These are phyloP conservation scores for Drosophila elegans DNA, from an alignment of 1,140 invertebrate genomes.

Conservation along the genomic window DNA sequence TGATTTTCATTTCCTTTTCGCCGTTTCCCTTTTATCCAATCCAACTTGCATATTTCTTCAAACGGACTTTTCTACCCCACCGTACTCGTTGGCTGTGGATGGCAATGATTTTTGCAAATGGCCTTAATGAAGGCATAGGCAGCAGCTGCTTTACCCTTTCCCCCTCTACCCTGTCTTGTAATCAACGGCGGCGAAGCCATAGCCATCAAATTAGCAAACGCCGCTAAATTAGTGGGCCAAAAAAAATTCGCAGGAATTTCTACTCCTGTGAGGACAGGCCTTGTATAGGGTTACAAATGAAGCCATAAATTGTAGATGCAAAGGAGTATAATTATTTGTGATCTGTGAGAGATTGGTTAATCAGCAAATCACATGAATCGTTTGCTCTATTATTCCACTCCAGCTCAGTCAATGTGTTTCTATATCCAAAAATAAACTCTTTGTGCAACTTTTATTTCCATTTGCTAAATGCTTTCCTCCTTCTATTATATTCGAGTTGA, in stretches of 20 bases:
- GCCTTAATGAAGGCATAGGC: constrained; percentile 66
- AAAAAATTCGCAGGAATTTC: constrained; percentile 14
- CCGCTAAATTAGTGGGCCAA: constrained; percentile 44
- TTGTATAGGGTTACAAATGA: constrained; percentile 50
- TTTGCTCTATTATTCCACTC: neutral
- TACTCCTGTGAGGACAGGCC: neutral
- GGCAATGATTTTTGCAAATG: constrained; percentile 62
- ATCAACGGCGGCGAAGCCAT: constrained; percentile 45
- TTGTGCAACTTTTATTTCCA: constrained; percentile 44
- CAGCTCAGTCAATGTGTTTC: neutral
- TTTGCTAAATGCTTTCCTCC: constrained; percentile 47
- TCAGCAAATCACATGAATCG: constrained; percentile 21
- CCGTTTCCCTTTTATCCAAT: constrained; percentile 33
- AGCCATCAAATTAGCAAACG: constrained; percentile 63
- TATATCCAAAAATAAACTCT: constrained; percentile 27
- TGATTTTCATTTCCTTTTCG: constrained; percentile 68
- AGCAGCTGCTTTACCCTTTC: constrained; percentile 22
- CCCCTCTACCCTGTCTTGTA: constrained; percentile 32
- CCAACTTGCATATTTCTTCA: constrained; percentile 58
- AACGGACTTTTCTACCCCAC: constrained; percentile 25
- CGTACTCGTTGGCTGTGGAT: constrained; percentile 12
- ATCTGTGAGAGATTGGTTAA: constrained; percentile 37
- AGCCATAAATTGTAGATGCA: constrained; percentile 39
- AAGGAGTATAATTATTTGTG: constrained; percentile 38
- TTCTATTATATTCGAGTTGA: constrained; percentile 2